Base-by-base conservation (phyloP, 2,113 vertebrate genomes). In the Corythoichthys intestinalis region DNA sequence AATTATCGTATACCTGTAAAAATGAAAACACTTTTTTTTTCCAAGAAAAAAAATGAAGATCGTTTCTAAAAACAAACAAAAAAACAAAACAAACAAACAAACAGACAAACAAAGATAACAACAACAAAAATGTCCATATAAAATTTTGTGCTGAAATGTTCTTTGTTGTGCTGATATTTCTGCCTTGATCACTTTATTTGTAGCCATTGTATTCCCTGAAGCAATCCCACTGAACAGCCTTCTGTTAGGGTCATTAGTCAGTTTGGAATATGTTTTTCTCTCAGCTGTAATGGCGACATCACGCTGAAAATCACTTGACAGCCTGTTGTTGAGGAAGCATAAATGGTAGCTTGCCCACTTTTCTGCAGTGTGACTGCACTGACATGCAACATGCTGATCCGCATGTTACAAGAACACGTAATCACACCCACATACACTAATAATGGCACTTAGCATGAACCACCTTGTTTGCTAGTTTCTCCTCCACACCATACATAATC, bases 391-490 rank as follows among this genome's bases (percentile, higher is more conserved):
- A 66, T 38, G 48, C 71, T 67, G 71, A 77, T 75, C 70, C 64
- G 74, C 74, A 63, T 76, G 70, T 68, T 79, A 71, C 72, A 72
- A 54, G 79, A 72, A 83, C 81, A 78, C 72, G 61, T 13, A 73
- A 80, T 88, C 85, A 76, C 68, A 48, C 81, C 82, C 81, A 82
- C 79, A 2, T 66, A 35, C 69, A 50, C 46, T 85, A 76, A 86
- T 63, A 63, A 47, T 84, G 81, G 80, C 70, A 75, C 57, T 37
- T 70, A 80, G 71, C 61, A 66, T 56, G 77, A 82, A 76, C 71
- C 54, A 41, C 20, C 47, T 72, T 64, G 59, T 74, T 44, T 65
- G 74, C 77, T 85, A 73, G 81, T 80, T 78, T 71, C 72, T 77
- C 72, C 70, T 73, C 65, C 71, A 77, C 74, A 65, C 68, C 74